phyloP scores from a whole-genome alignment of 2,113 vertebrate species.

The Barnardius zonarius region DNA sequence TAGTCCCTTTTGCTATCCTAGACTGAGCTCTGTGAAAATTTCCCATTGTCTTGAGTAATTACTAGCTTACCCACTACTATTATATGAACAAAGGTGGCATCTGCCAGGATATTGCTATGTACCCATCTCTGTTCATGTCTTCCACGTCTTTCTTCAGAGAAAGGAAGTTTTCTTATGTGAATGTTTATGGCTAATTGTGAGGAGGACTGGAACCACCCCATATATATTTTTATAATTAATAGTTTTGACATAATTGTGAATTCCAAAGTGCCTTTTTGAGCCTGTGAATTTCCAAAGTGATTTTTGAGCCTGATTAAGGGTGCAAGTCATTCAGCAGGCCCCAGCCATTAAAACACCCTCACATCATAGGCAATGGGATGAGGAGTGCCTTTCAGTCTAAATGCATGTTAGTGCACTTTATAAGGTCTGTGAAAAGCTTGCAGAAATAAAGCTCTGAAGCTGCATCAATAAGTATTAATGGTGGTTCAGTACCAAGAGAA shows the following conservation, averaged over 20 bases:
- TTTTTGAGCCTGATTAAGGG: neutral
- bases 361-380: neutral
- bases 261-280: neutral
- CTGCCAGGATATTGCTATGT: neutral
- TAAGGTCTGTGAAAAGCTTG: neutral
- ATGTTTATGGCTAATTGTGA: neutral
- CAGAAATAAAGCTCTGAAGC: neutral
- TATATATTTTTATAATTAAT: neutral
- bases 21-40: neutral
- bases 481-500: neutral
- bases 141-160: neutral
- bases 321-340: neutral
- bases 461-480: neutral
- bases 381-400: neutral
- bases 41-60: neutral
- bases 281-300: neutral
- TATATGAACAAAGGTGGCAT: neutral
- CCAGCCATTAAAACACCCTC: neutral
- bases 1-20: neutral
- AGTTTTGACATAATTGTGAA: neutral
- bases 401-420: neutral
- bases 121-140: neutral
- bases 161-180: neutral
- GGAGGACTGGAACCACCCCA: neutral
- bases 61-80: neutral